phyloP scores from a whole-genome alignment of 37 sponge, comb jelly and placozoan species.

The Eunapius fragilis region DNA sequence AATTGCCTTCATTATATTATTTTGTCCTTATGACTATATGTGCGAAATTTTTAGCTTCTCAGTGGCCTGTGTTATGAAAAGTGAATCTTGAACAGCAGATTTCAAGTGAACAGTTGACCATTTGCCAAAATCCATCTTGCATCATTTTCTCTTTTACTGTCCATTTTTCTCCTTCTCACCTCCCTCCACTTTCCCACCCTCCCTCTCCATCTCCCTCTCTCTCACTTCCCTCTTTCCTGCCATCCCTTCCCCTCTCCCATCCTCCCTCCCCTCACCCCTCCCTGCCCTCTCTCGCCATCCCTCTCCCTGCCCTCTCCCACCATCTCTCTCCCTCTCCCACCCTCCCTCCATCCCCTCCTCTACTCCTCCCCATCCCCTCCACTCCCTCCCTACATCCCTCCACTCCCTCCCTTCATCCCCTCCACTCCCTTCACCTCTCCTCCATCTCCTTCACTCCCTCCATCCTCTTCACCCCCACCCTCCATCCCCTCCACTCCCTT shows the following conservation, averaged over 20 bases:
- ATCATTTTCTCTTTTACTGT: not conserved
- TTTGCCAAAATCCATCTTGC: not conserved
- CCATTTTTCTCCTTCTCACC: not conserved
- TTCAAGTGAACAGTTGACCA: too few species aligned
- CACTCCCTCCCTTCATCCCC: too few species aligned
- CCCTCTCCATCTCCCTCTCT: not conserved
- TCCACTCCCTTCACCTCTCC: too few species aligned
- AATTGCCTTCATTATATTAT: too few species aligned
- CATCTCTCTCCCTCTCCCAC: not conserved
- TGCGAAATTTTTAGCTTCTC: too few species aligned
- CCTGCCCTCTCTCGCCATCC: conserved; percentile 5
- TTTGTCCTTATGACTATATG: too few species aligned
- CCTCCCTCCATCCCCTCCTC: not conserved
- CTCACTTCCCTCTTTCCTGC: not conserved
- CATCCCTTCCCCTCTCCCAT: not conserved
- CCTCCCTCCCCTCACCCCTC: not conserved
- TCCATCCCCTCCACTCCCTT: too few species aligned
- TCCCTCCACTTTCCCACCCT: not conserved
- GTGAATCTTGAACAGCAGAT: too few species aligned
- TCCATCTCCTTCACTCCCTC: too few species aligned
- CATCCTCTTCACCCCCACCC: too few species aligned
- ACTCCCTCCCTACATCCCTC: too few species aligned
- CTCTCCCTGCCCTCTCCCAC: not conserved
- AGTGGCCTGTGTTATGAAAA: too few species aligned
- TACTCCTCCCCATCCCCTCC: not conserved